Conservation (phyloP, 2,797 vertebrate species). For the Oryzias dopingdopingensis region DNA sequence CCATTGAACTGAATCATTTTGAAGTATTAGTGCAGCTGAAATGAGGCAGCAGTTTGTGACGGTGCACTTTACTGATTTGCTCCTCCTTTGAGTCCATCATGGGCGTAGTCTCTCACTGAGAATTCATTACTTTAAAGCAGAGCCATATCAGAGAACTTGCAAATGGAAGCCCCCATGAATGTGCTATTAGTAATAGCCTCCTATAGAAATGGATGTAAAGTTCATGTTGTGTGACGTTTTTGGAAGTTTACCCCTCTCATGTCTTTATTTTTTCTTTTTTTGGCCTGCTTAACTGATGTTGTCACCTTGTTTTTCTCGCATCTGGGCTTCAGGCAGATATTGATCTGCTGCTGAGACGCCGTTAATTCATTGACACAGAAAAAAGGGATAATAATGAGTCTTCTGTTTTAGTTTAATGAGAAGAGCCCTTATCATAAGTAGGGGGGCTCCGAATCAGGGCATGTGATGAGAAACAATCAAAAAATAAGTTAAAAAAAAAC, state of each 20-base stretch:
- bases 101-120: conserved; percentile 54
- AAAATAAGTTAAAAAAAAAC: conserved; percentile 24
- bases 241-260: conserved; percentile 39
- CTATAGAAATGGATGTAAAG: conserved; percentile 72
- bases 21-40: conserved; percentile 61
- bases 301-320: conserved; percentile 65
- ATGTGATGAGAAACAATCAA: conserved; percentile 77
- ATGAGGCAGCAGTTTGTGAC: conserved; percentile 59
- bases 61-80: conserved; percentile 68
- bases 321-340: conserved; percentile 68
- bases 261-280: conserved; percentile 47
- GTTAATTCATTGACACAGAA: conserved; percentile 52
- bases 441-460: conserved; percentile 70
- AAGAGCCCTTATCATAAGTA: conserved; percentile 55
- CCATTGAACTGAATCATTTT: conserved; percentile 53
- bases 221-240: conserved; percentile 72
- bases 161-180: conserved; percentile 71
- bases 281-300: conserved; percentile 69
- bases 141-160: conserved; percentile 72
- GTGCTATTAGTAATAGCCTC: conserved; percentile 74
- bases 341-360: conserved; percentile 63
- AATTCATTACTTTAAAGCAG: conserved; percentile 65
- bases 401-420: conserved; percentile 60
- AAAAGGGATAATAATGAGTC: conserved; percentile 33
- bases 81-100: conserved; percentile 49